A percentile compares a stretch with the other conserved stretches of the same genome.
Evolutionary conservation across 2,888 invertebrate species (phyloP).

Genomic region (Platynereis dumerilii): DNA sequence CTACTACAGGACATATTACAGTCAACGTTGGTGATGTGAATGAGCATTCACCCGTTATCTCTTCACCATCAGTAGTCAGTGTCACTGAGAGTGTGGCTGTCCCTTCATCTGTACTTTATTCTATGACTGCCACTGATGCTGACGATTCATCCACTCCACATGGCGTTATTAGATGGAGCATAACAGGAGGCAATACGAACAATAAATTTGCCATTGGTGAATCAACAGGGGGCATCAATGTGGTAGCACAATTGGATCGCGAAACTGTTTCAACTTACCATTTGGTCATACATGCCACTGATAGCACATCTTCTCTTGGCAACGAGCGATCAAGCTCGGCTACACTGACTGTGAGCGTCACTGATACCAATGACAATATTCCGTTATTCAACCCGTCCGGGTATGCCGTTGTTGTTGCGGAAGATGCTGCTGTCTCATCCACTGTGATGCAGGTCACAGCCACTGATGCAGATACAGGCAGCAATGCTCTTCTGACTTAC

Average conservation of each 20-base stretch:
- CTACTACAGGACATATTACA: not conserved
- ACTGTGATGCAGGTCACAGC: not conserved
- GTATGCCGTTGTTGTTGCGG: not conserved
- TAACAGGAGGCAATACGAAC: not conserved
- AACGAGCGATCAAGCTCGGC: not conserved
- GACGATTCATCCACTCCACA: not conserved
- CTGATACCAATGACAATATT: slow-evolving; percentile 1
- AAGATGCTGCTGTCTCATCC: not conserved
- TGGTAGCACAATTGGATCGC: slow-evolving; percentile 1
- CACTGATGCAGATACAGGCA: not conserved
- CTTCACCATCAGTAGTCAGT: not conserved
- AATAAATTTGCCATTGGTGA: not conserved
- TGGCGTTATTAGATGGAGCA: not conserved
- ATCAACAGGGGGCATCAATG: not conserved
- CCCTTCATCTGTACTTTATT: not conserved
- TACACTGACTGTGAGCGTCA: not conserved
- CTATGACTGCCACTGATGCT: not conserved
- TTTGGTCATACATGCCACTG: not conserved
- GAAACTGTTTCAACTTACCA: not conserved
- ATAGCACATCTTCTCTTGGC: not conserved
- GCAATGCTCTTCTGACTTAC: not conserved
- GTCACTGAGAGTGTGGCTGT: not conserved
- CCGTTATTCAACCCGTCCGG: not conserved
- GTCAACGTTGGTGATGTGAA: not conserved
- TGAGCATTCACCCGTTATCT: slow-evolving; percentile 1